Evolutionary conservation across 2,797 vertebrate genomes (phyloP), one percentile per base, ranked within the genome.

Genomic region (Gallinago nigripennis): DNA sequence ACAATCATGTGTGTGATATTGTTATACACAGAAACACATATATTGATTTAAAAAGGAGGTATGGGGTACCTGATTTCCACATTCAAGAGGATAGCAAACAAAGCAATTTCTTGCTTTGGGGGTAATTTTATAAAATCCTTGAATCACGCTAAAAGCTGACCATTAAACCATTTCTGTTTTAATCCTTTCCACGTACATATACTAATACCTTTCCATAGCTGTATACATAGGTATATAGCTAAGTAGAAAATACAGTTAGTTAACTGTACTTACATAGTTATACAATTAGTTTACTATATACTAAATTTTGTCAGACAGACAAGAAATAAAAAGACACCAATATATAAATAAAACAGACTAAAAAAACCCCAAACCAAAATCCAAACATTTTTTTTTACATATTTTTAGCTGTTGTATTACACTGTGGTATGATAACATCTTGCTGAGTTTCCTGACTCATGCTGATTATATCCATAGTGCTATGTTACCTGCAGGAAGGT

Each of bases 351-450:
- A 77, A n/a, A 14, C 3, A 45, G 5, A 61, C 2, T n/a, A 50
- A 25, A 56, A 61, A 43, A 5, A 2, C 11, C 5, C 12, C 5
- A 51, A 61, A 11, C 16, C 4, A 28, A 56, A 24, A 0, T 1
- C 54, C 33, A 57, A 78, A 39, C 6, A 24, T 11, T 56, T 57
- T 43, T 43, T 57, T 79, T 12, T 5, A 16, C 1, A 0, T 25
- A 1, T 60, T 53, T 91, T 28, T 48, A 60, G 25, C 4, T 88
- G n/a, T 35, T 89, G 41, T 72, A 27, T 68, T 80, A 58, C 7
- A n/a, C 9, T 50, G 23, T 56, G 24, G 27, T 25, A n/a, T 51
- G 56, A 50, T 15, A 41, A 3, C 11, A 8, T n/a, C 76, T 43
- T 63, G 33, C 11, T 53, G 53, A 81, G 23, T 83, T 91, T 71